Evolutionary conservation across 64 coral and sea anemone genomes (phyloP).

Genomic region (Orbicella faveolata): DNA sequence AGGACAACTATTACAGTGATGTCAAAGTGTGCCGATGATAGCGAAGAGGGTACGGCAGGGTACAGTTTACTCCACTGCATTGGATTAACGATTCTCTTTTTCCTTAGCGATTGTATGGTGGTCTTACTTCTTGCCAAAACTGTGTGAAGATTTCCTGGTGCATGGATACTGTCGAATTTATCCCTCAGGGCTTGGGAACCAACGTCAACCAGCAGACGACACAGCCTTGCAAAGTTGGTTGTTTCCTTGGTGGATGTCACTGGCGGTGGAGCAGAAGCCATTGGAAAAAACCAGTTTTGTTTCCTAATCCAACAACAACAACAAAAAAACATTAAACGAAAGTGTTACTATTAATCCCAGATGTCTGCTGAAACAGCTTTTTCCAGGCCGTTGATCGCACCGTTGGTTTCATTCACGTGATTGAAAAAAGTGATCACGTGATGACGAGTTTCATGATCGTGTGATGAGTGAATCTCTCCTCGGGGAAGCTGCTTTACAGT

Average conservation of each 20-base stretch:
- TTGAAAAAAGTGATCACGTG: too few species aligned
- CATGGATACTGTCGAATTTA: neutral
- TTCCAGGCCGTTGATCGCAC: too few species aligned
- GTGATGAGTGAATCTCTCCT: too few species aligned
- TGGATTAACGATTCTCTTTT: neutral
- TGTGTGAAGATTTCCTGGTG: neutral
- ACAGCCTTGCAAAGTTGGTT: neutral
- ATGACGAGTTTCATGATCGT: too few species aligned
- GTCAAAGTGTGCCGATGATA: neutral
- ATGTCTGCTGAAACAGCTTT: too few species aligned
- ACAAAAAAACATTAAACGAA: too few species aligned
- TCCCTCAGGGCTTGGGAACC: neutral
- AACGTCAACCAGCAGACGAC: slow-evolving; percentile 1
- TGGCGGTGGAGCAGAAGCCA: neutral
- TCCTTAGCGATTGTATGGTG: neutral
- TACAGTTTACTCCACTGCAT: neutral
- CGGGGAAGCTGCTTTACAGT: too few species aligned
- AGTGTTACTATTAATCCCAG: too few species aligned
- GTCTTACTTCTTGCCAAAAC: neutral
- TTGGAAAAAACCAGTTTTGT: neutral
- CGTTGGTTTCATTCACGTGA: too few species aligned
- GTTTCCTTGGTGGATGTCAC: neutral
- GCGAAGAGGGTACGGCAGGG: neutral
- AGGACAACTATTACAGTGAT: neutral
- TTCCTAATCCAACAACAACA: too few species aligned